phyloP scores from a whole-genome alignment of 2,888 invertebrate genomes.

The Thymelicus lineola region DNA sequence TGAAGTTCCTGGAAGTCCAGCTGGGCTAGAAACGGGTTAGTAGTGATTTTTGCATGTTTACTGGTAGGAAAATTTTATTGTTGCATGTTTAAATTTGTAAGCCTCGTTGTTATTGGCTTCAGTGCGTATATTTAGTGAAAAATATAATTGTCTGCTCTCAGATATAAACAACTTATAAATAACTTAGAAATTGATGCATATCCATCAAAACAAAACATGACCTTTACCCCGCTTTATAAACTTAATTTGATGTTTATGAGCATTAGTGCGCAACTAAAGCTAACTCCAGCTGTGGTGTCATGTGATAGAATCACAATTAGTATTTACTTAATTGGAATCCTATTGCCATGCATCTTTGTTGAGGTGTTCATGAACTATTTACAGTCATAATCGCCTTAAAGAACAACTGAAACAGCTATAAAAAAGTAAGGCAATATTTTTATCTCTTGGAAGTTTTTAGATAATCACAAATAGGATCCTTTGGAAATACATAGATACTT shows the following conservation, averaged over 20 bases:
- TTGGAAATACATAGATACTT: too few relatives aligned
- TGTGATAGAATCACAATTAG: background rate
- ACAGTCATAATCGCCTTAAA: too few relatives aligned
- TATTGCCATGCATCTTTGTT: background rate
- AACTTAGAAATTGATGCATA: constrained; percentile 19
- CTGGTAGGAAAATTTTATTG: background rate
- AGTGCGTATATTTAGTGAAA: constrained; percentile 3
- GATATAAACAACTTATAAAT: too few relatives aligned
- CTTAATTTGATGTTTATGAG: constrained; percentile 13
- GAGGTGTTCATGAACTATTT: background rate
- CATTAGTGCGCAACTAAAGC: background rate
- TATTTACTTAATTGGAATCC: constrained; percentile 10
- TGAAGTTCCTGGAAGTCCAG: constrained; percentile 61
- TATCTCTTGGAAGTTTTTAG: too few relatives aligned
- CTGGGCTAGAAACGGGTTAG: constrained; percentile 60
- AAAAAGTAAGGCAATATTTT: too few relatives aligned
- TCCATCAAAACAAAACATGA: constrained; percentile 41
- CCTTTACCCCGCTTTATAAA: constrained; percentile 41
- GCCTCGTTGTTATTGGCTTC: background rate
- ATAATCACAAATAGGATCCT: too few relatives aligned
- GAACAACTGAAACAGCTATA: too few relatives aligned
- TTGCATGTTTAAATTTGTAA: background rate
- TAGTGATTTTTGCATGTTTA: constrained; percentile 46
- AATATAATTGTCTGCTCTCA: constrained; percentile 36
- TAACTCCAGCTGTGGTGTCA: background rate